Evolutionary conservation across 2,113 vertebrate species (phyloP), one percentile per base, ranked within the genome.

Genomic region (Albula glossodonta): DNA sequence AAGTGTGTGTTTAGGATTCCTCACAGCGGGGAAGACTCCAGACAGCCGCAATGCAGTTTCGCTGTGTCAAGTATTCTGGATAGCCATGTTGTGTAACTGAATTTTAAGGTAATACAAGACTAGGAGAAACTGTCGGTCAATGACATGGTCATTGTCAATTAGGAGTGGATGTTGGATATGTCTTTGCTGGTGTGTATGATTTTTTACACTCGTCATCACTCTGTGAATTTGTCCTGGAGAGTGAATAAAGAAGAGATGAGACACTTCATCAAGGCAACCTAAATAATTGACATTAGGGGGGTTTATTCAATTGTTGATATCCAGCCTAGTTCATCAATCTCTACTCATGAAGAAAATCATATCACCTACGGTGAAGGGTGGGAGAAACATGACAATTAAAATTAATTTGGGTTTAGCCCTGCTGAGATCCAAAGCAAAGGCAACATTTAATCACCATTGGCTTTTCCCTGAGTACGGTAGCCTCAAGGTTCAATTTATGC

Each of bases 31-130:
- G 82, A 56, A 89, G 80, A 86, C 84, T 80, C 51, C 31, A 84
- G 56, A 91, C 88, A 86, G 78, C 89, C 25, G 87, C 89, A 91
- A 51, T 89, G 89, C 86, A 86, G 87, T 91, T 90, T 74, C 90
- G 52, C 51, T 82, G 81, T 92, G 87, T 90, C 86, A 90, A 91
- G 88, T 90, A 87, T 84, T 90, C 80, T 89, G 90, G 31, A 92
- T 92, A 87, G 87, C 82, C 88, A 83, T 5, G 31, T 41, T 41
- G 70, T 87, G 87, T 93, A 91, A 92, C 90, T 92, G 89, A 93
- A 92, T 92, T 83, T 89, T 92, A 88, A 92, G 90, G 90, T 92
- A 89, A 88, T 86, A 80, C 80, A 84, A 85, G 89, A 89, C 81
- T 88, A 88, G 82, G 50, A 41, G 88, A 87, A 83, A 92, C 83